Percentiles rank a stretch among this genome's conserved stretches.
These are phyloP conservation scores for Gallinago media DNA, from an alignment of 2,113 vertebrate species.

Conservation along the genomic window DNA sequence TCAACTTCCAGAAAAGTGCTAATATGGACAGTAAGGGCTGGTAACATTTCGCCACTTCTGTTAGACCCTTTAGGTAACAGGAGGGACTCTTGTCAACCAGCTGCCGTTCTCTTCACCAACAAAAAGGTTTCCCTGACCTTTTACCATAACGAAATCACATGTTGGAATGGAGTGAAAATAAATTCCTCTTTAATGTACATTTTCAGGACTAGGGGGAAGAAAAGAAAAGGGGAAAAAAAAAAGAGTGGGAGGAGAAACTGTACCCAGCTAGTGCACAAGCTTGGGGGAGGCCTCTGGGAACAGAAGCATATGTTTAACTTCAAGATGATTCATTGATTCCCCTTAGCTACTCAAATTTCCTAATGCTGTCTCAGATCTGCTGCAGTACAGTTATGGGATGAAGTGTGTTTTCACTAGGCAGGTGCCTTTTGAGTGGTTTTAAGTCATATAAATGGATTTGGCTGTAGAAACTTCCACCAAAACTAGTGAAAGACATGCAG, in stretches of 20 bases:
- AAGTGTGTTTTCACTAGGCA: neutral
- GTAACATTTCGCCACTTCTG: neutral
- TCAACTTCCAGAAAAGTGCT: neutral
- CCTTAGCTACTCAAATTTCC: neutral
- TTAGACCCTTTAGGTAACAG: neutral
- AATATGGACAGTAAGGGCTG: neutral
- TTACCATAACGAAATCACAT: neutral
- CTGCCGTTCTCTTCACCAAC: neutral
- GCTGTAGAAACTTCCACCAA: neutral
- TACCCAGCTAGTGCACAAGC: neutral
- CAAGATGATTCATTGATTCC: slow-evolving; percentile 2
- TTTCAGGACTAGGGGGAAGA: neutral
- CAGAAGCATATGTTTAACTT: neutral
- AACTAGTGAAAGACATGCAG: neutral
- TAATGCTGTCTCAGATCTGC: neutral
- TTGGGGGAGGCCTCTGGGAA: neutral
- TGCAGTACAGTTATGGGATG: neutral
- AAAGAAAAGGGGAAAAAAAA: neutral
- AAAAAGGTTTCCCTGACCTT: neutral
- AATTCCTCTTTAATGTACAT: neutral
- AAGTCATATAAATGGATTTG: neutral
- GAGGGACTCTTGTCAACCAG: neutral
- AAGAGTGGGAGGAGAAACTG: neutral
- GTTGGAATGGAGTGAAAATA: neutral
- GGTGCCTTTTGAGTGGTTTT: neutral